A percentile compares a stretch with the other conserved stretches of the same genome.
Evolutionary conservation across 2,113 vertebrate species (phyloP).

Genomic region (Microcebus ravelobensis): DNA sequence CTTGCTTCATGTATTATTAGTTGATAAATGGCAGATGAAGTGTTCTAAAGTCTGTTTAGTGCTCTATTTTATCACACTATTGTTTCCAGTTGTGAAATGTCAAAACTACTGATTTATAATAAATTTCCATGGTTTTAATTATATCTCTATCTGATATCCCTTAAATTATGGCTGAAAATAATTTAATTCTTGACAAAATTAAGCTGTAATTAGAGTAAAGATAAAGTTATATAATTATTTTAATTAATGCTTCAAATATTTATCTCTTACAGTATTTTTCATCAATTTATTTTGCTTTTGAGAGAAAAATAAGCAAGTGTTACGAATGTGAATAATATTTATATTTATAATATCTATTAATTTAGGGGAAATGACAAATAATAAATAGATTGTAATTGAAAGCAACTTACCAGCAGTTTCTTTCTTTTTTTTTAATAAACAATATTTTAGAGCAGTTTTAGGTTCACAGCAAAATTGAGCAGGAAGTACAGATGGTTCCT

Average conservation of each 20-base stretch:
- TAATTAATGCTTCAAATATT: conserved; percentile 39
- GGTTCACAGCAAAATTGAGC: neutral
- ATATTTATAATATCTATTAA: neutral
- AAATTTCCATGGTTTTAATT: conserved; percentile 34
- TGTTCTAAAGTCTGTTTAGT: neutral
- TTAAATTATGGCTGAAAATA: conserved; percentile 76
- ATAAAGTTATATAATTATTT: conserved; percentile 34
- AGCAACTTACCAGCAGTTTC: neutral
- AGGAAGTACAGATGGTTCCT: neutral
- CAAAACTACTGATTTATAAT: conserved; percentile 41
- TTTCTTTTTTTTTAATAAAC: neutral
- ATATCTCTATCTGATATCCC: conserved; percentile 76
- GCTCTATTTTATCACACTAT: neutral
- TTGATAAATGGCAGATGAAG: neutral
- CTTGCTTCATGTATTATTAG: neutral
- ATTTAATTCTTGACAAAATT: conserved; percentile 33
- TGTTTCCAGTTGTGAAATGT: conserved; percentile 28
- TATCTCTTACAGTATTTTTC: neutral
- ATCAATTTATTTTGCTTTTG: conserved; percentile 37
- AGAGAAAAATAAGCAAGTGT: conserved; percentile 7
- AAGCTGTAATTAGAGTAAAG: conserved; percentile 20
- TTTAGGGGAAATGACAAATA: conserved; percentile 12
- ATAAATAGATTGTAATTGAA: conserved; percentile 24
- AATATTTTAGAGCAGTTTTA: conserved; percentile 37
- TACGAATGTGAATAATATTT: conserved; percentile 13